phyloP scores from a whole-genome alignment of 35 echinoderm and acorn worm species.

The Diadema setosum region DNA sequence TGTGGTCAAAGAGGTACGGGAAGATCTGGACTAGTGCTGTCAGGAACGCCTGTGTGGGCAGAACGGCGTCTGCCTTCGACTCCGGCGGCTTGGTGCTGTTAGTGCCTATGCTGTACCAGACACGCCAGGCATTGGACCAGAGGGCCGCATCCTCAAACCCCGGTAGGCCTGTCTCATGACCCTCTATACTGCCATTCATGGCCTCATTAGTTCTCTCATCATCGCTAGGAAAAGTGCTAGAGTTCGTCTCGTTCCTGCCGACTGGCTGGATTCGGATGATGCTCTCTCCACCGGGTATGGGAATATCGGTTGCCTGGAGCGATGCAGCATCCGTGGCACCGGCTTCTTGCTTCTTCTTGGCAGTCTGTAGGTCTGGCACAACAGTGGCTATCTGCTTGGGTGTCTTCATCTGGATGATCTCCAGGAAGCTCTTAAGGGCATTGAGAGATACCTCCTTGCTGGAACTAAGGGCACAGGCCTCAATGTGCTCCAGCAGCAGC shows the following conservation, averaged over 20 bases:
- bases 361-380: neutral
- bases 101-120: conserved; percentile 89
- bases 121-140: conserved; percentile 95
- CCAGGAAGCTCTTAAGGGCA: conserved; percentile 92
- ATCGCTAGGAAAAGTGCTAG: neutral
- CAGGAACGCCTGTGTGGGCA: conserved; percentile 83
- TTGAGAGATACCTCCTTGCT: conserved; percentile 94
- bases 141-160: conserved; percentile 60
- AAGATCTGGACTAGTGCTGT: conserved; percentile 96
- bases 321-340: neutral
- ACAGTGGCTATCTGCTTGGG: conserved; percentile 23
- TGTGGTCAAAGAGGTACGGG: conserved; percentile 82
- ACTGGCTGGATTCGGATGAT: conserved; percentile 36
- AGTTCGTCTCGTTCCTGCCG: neutral
- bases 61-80: conserved; percentile 32
- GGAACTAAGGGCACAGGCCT: conserved; percentile 73
- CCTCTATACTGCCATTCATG: neutral
- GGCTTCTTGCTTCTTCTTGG: neutral
- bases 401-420: conserved; percentile 74
- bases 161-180: neutral
- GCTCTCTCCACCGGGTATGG: conserved; percentile 40
- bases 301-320: neutral
- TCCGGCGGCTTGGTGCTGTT: conserved; percentile 66
- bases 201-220: conserved; percentile 7
- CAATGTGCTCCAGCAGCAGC: conserved; percentile 83